phyloP scores from a whole-genome alignment of 2,797 vertebrate species.

The Limnodromus scolopaceus region DNA sequence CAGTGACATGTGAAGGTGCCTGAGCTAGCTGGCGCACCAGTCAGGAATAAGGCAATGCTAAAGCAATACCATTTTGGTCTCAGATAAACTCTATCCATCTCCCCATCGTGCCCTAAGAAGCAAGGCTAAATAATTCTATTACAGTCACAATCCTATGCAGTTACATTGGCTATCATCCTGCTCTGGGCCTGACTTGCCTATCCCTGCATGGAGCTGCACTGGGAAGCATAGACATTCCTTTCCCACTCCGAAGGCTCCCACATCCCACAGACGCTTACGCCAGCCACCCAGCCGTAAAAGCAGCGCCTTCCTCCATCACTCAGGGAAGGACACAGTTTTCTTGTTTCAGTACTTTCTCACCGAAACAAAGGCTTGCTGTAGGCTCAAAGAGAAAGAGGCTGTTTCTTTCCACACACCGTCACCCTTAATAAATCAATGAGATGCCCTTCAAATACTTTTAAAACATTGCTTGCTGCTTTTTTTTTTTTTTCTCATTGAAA shows the following conservation, averaged over 20 bases:
- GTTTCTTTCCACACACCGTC: conserved; percentile 41
- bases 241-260: not conserved
- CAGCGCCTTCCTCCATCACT: not conserved
- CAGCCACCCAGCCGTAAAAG: not conserved
- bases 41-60: not conserved
- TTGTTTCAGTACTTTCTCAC: conserved; percentile 12
- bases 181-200: not conserved
- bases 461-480: not conserved
- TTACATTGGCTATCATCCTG: not conserved
- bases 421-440: conserved; percentile 54
- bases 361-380: conserved; percentile 11
- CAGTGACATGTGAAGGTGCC: not conserved
- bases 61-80: not conserved
- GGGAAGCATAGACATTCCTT: not conserved
- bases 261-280: rapidly evolving
- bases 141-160: not conserved
- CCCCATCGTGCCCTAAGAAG: not conserved
- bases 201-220: not conserved
- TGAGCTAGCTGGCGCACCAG: not conserved
- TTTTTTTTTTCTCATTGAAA: not conserved
- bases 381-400: conserved; percentile 17
- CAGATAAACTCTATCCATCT: not conserved
- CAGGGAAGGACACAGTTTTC: not conserved
- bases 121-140: not conserved
- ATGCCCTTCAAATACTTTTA: conserved; percentile 34